Evolutionary conservation across 2,797 vertebrate species (phyloP).

Genomic region (Gymnopithys bicolor): DNA sequence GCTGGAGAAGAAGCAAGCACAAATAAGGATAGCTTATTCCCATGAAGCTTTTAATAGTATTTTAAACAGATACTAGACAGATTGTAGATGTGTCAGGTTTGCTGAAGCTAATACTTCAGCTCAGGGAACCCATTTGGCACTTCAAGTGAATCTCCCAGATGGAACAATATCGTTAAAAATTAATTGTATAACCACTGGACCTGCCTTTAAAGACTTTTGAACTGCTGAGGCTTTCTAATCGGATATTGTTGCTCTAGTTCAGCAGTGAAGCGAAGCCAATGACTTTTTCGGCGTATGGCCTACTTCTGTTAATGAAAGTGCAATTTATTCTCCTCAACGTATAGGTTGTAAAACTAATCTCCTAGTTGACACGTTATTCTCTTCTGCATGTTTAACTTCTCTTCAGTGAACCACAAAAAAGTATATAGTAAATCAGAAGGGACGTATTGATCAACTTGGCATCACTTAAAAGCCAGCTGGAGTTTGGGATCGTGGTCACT

Average conservation of each 20-base stretch:
- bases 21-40: neutral
- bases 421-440: neutral
- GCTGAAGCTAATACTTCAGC: constrained; percentile 55
- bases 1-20: neutral
- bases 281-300: constrained; percentile 26
- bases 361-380: constrained; percentile 37
- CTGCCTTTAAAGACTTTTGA: constrained; percentile 73
- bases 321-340: constrained; percentile 58
- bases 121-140: constrained; percentile 54
- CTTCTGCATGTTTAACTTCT: constrained; percentile 23
- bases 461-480: neutral
- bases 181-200: constrained; percentile 74
- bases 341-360: constrained; percentile 42
- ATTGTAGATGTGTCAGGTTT: constrained; percentile 39
- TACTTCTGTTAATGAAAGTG: constrained; percentile 62
- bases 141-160: constrained; percentile 72
- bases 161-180: constrained; percentile 78
- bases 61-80: constrained; percentile 15
- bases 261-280: constrained; percentile 72
- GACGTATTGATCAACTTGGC: neutral
- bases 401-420: neutral
- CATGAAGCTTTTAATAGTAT: neutral
- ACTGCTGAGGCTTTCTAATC: constrained; percentile 72
- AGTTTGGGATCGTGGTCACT: neutral
- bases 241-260: constrained; percentile 69